phyloP scores from a whole-genome alignment of 92 coral and sea anemone species.

The Porites rus region DNA sequence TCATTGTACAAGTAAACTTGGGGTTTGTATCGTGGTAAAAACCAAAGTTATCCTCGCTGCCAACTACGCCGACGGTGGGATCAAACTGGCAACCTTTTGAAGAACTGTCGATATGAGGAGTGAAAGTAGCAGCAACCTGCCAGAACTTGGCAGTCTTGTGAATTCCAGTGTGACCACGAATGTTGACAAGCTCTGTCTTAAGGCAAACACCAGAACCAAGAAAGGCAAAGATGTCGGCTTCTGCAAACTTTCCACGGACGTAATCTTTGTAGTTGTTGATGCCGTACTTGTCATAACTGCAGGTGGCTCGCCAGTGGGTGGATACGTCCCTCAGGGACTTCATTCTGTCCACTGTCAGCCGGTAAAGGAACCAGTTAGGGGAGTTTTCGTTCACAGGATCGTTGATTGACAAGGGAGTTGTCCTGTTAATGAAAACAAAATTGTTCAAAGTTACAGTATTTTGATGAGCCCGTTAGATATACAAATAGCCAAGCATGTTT shows the following conservation, averaged over 20 bases:
- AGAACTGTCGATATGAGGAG: slow-evolving; percentile 46
- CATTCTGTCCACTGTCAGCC: slow-evolving; percentile 3
- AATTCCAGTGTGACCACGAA: slow-evolving; percentile 65
- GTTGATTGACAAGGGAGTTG: not conserved
- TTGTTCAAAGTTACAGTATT: too few relatives aligned
- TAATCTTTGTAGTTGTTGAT: slow-evolving; percentile 76
- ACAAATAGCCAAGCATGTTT: too few relatives aligned
- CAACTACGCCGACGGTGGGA: slow-evolving; percentile 45
- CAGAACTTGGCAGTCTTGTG: slow-evolving; percentile 61
- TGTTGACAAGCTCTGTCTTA: slow-evolving; percentile 70
- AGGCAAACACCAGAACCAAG: slow-evolving; percentile 51
- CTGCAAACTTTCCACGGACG: slow-evolving; percentile 72
- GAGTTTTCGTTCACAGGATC: slow-evolving; percentile 24
- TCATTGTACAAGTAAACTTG: slow-evolving; percentile 75
- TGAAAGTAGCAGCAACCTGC: slow-evolving; percentile 19
- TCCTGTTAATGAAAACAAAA: not conserved
- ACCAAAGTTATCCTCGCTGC: slow-evolving; percentile 81
- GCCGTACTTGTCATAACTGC: slow-evolving; percentile 53
- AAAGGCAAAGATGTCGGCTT: slow-evolving; percentile 54
- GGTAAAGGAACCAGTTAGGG: slow-evolving; percentile 24
- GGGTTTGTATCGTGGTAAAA: slow-evolving; percentile 23
- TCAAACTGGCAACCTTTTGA: slow-evolving; percentile 61
- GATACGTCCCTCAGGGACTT: slow-evolving; percentile 14
- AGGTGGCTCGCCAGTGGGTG: slow-evolving; percentile 77
- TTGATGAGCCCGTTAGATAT: too few relatives aligned